Evolutionary conservation across 1,140 invertebrate species (phyloP).

Genomic region (Phymorhynchus buccinoides): DNA sequence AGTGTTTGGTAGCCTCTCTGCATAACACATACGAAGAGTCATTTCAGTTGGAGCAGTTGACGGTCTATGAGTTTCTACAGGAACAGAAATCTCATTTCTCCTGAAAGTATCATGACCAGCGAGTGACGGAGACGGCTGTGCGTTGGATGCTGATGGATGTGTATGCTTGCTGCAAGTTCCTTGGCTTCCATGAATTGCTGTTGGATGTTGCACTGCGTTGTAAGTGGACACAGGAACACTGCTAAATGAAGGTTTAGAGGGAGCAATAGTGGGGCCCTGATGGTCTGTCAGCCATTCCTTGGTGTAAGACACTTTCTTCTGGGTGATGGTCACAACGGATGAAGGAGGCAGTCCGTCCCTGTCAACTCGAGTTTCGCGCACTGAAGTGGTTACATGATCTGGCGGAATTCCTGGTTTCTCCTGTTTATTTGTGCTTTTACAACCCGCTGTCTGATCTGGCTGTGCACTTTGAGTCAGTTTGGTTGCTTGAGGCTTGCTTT

Average conservation of each 20-base stretch:
- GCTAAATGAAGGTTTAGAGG: not conserved
- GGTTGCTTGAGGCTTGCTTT: not conserved
- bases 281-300: not conserved
- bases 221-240: not conserved
- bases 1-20: not conserved
- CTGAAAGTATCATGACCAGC: not conserved
- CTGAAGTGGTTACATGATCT: slow-evolving; percentile 12
- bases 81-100: not conserved
- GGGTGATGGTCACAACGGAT: slow-evolving; percentile 27
- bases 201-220: slow-evolving; percentile 13
- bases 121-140: not conserved
- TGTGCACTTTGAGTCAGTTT: not conserved
- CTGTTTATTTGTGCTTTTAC: too few relatives aligned
- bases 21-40: not conserved
- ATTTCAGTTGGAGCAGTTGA: not conserved
- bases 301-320: slow-evolving; percentile 20
- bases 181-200: not conserved
- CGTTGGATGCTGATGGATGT: not conserved
- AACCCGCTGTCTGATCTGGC: not conserved
- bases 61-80: not conserved
- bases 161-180: not conserved
- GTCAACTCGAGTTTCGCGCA: not conserved
- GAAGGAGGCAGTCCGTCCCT: slow-evolving; percentile 6
- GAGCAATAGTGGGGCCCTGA: not conserved
- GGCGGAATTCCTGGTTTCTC: not conserved